These are phyloP conservation scores for Diorhabda elongata DNA, from an alignment of 1,140 invertebrate genomes.

Conservation along the genomic window DNA sequence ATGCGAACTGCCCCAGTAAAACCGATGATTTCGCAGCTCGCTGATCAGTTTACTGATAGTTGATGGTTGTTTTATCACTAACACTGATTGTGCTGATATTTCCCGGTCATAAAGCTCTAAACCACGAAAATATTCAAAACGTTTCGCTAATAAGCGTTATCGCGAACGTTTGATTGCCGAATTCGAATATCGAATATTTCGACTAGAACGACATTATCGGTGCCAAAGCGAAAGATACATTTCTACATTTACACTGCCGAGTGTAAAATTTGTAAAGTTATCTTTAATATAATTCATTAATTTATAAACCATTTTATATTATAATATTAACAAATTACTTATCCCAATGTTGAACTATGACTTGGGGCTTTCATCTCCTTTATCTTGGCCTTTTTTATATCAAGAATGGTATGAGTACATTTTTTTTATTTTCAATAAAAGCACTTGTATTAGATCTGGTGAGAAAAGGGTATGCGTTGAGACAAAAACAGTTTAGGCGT, in stretches of 20 bases:
- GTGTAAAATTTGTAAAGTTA: too few species aligned
- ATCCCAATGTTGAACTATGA: too few species aligned
- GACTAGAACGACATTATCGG: background rate
- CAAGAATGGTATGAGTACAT: too few species aligned
- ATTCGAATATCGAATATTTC: slow-evolving; percentile 14
- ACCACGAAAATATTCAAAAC: slow-evolving; percentile 39
- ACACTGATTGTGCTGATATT: slow-evolving; percentile 40
- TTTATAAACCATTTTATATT: too few species aligned
- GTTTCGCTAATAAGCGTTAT: slow-evolving; percentile 28
- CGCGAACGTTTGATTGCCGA: slow-evolving; percentile 13
- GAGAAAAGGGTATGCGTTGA: too few species aligned
- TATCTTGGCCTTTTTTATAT: too few species aligned
- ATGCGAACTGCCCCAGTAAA: slow-evolving; percentile 34
- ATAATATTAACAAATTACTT: too few species aligned
- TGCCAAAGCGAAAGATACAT: background rate
- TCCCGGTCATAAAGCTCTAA: slow-evolving; percentile 37
- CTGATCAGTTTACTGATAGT: slow-evolving; percentile 35
- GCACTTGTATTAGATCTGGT: too few species aligned
- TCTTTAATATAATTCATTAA: too few species aligned
- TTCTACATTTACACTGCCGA: background rate
- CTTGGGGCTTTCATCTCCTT: too few species aligned
- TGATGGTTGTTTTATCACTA: slow-evolving; percentile 43
- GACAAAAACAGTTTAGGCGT: too few species aligned
- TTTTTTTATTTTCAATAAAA: too few species aligned
- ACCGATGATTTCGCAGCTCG: slow-evolving; percentile 41